A percentile compares a stretch with the other conserved stretches of the same genome.
phyloP scores from a whole-genome alignment of 2,113 vertebrate genomes.

The Trematomus loennbergii region DNA sequence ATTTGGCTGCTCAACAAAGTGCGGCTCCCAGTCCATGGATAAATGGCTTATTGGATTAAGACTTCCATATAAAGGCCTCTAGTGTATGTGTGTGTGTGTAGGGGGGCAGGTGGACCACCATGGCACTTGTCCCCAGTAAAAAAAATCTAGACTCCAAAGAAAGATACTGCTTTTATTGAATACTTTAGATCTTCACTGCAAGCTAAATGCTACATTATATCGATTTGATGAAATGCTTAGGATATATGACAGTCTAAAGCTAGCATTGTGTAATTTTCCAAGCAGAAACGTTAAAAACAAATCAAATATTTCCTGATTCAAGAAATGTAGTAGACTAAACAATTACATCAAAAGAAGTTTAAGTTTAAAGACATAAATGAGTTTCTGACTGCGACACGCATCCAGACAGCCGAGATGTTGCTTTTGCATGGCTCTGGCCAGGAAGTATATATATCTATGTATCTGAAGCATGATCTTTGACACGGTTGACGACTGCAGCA shows the following conservation, averaged over 20 bases:
- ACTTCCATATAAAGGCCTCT: conserved; percentile 57
- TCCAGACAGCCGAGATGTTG: not conserved
- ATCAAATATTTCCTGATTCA: no score
- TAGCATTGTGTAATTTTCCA: no score
- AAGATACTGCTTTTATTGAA: not conserved
- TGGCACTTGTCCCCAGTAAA: conserved; percentile 15
- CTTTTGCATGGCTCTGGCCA: conserved; percentile 7
- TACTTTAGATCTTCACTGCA: not conserved
- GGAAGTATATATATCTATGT: conserved; percentile 55
- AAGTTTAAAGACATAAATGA: not conserved
- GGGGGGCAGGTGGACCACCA: no score
- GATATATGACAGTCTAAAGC: no score
- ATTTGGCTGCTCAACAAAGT: conserved; percentile 74
- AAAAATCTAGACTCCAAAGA: conserved; percentile 14
- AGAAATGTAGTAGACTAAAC: no score
- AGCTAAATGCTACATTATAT: not conserved
- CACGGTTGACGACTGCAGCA: conserved; percentile 62
- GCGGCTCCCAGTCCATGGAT: conserved; percentile 64
- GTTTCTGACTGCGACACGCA: not conserved
- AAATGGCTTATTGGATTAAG: conserved; percentile 79
- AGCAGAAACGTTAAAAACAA: no score
- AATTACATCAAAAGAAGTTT: not conserved
- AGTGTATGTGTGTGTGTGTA: conserved; percentile 27
- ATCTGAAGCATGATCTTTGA: conserved; percentile 63
- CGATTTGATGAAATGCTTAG: no score